A percentile compares a stretch with the other conserved stretches of the same genome.
These are phyloP conservation scores for Achroia grisella DNA, from an alignment of 1,140 invertebrate genomes.

Conservation along the genomic window DNA sequence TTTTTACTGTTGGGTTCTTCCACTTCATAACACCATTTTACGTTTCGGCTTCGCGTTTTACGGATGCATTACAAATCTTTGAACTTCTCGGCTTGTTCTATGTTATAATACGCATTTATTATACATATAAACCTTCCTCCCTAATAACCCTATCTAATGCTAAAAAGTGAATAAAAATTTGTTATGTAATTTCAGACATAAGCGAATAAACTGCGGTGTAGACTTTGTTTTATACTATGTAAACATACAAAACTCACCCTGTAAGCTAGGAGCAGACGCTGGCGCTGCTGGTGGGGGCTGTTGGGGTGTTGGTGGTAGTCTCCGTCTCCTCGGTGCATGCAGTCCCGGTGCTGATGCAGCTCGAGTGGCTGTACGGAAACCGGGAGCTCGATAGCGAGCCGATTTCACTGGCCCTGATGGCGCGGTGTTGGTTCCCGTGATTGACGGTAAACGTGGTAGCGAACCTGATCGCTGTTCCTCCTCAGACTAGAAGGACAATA, in stretches of 20 bases:
- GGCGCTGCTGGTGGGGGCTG: conserved; percentile 51
- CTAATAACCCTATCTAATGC: too few relatives aligned
- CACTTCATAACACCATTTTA: too few relatives aligned
- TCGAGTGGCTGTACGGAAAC: conserved; percentile 80
- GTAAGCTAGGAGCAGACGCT: conserved; percentile 51
- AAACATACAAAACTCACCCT: conserved; percentile 55
- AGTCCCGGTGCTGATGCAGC: conserved; percentile 83
- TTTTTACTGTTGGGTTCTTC: too few relatives aligned
- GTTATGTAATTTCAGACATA: too few relatives aligned
- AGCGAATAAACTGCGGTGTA: too few relatives aligned
- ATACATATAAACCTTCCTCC: too few relatives aligned
- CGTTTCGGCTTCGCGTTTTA: too few relatives aligned
- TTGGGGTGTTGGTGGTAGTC: conserved; percentile 74
- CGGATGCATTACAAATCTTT: too few relatives aligned
- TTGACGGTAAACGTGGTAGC: conserved; percentile 80
- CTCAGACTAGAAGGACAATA: conserved; percentile 56
- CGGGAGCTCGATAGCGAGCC: conserved; percentile 88
- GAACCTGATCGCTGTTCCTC: conserved; percentile 85
- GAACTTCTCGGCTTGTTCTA: too few relatives aligned
- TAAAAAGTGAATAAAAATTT: too few relatives aligned
- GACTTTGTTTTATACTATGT: neutral
- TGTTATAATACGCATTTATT: too few relatives aligned
- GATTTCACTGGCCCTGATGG: conserved; percentile 82
- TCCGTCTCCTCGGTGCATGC: conserved; percentile 73
- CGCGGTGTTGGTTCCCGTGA: conserved; percentile 68